Conservation (phyloP, 2,797 vertebrate species). For the Chiloscyllium punctatum region DNA sequence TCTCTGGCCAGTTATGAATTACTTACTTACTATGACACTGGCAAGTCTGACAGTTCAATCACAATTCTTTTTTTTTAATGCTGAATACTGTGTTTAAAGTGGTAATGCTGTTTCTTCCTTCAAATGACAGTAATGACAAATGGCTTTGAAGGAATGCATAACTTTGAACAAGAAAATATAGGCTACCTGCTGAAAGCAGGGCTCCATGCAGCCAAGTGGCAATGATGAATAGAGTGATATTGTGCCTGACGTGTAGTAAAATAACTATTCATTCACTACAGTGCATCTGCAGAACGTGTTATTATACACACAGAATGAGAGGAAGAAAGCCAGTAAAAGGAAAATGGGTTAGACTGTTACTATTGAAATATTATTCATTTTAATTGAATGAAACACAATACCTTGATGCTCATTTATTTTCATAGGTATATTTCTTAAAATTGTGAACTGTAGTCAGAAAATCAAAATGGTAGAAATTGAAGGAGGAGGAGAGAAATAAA, state of each 20-base stretch:
- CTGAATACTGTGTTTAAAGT: conserved; percentile 72
- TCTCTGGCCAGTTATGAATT: conserved; percentile 67
- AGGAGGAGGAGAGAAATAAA: neutral
- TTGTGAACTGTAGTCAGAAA: neutral
- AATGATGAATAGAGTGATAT: conserved; percentile 77
- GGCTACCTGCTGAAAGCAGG: conserved; percentile 67
- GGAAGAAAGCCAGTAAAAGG: neutral
- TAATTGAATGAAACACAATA: neutral
- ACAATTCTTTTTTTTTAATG: conserved; percentile 65
- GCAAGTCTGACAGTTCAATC: conserved; percentile 69
- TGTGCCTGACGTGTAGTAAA: conserved; percentile 78
- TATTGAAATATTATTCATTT: neutral
- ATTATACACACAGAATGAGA: conserved; percentile 70
- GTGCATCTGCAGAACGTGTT: conserved; percentile 73
- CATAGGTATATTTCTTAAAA: neutral
- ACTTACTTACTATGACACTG: conserved; percentile 61
- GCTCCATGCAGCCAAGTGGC: conserved; percentile 62
- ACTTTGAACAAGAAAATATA: conserved; percentile 72
- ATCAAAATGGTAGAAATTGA: neutral
- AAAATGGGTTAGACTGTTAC: neutral
- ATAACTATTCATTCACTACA: conserved; percentile 73
- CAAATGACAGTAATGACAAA: conserved; percentile 75
- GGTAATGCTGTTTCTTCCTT: conserved; percentile 73
- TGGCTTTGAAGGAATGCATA: conserved; percentile 67
- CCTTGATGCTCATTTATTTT: neutral